Evolutionary conservation across 2,797 vertebrate genomes (phyloP).

Genomic region (Onychomys torridus): DNA sequence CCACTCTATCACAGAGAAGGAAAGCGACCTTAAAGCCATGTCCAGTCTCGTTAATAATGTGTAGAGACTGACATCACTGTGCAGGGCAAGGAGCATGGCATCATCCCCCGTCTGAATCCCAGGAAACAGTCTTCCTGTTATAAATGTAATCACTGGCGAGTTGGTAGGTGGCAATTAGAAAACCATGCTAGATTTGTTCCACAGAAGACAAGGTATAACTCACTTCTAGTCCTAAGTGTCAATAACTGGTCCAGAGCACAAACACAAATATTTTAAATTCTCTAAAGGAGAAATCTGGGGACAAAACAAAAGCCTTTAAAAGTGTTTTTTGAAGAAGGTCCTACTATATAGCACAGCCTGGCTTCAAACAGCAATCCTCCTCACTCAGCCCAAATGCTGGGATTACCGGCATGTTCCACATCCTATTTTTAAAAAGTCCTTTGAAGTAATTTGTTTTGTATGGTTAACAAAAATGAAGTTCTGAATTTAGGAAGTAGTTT

Average conservation of each 20-base stretch:
- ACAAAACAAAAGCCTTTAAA: neutral
- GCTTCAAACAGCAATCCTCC: neutral
- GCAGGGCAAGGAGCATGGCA: neutral
- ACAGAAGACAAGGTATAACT: neutral
- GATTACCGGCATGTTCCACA: neutral
- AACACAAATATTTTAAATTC: neutral
- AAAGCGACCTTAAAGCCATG: neutral
- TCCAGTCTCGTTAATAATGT: neutral
- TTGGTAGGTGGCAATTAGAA: neutral
- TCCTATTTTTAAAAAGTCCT: neutral
- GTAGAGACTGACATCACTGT: neutral
- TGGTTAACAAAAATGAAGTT: slow-evolving; percentile 15
- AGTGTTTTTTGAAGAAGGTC: neutral
- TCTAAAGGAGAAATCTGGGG: neutral
- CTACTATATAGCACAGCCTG: neutral
- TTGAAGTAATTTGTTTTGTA: neutral
- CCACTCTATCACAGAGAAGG: neutral
- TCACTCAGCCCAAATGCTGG: neutral
- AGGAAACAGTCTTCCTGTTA: neutral
- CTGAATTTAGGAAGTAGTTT: slow-evolving; percentile 19
- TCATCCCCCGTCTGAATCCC: neutral
- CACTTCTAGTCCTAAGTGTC: neutral
- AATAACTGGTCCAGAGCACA: neutral
- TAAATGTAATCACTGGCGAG: neutral
- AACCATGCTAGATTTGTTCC: neutral